Conservation (phyloP, 2,113 vertebrate species). For the Pandion haliaetus region DNA sequence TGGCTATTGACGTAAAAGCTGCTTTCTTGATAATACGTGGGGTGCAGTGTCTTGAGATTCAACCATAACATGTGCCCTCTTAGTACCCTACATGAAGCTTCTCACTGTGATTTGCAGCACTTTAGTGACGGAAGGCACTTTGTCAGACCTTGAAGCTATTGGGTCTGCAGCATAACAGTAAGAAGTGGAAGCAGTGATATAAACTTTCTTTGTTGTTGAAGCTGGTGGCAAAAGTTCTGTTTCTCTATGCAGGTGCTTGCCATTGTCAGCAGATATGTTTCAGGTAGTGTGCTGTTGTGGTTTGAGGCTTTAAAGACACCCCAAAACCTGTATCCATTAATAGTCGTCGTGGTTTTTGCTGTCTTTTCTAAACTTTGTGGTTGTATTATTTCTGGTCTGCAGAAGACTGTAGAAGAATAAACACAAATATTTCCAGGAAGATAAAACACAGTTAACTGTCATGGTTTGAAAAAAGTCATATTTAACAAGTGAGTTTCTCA, state of each 20-base stretch:
- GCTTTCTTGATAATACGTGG: not conserved
- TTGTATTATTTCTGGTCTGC: not conserved
- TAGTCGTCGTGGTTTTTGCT: accelerated
- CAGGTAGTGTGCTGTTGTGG: not conserved
- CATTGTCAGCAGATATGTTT: not conserved
- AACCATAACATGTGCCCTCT: accelerated
- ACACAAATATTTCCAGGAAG: not conserved
- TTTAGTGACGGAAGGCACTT: accelerated
- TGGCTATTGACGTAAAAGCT: not conserved
- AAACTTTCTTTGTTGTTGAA: not conserved
- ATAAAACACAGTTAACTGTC: not conserved
- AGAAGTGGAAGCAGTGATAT: not conserved
- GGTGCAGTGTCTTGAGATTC: not conserved
- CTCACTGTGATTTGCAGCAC: not conserved
- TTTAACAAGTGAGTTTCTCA: not conserved
- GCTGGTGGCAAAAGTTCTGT: not conserved
- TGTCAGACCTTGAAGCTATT: not conserved
- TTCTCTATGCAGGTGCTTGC: not conserved
- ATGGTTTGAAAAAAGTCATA: not conserved
- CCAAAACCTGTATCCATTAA: accelerated
- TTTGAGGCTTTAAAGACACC: not conserved
- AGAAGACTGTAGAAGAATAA: not conserved
- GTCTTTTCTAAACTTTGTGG: not conserved
- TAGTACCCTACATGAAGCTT: not conserved
- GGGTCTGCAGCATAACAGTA: not conserved